Evolutionary conservation across 2,113 vertebrate species (phyloP), one percentile per base, ranked within the genome.

Genomic region (Riparia riparia): DNA sequence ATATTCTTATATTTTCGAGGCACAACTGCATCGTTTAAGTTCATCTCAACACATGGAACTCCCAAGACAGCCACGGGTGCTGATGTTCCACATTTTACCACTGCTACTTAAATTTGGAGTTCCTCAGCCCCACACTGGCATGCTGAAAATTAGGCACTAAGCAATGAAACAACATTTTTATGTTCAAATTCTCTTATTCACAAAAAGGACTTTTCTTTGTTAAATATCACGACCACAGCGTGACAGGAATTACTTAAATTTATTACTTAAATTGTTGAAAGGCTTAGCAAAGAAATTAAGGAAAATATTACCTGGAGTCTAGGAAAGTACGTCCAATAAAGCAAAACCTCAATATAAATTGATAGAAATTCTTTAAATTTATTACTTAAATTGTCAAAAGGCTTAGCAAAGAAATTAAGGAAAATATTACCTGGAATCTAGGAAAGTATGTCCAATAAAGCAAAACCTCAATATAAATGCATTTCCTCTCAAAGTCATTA

Each of bases 131-230:
- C 13, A 31, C 22, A 45, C 0, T 2, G 1, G 5, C 24, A 14
- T 4, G 2, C 10, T 25, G 14, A 86, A 85, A 69, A 56, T 17
- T 4, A 72, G 31, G 14, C 18, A 72, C 16, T n/a, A 61, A 63
- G 34, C 8, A 64, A 54, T 8, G 5, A 93, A 84, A 54, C 4
- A 49, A 41, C 14, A 15, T 50, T 49, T 68, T 29, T 76, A 82
- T 3, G 4, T 4, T 54, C 12, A 1, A 76, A 14, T 15, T 0
- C 26, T 12, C 29, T 65, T 42, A 63, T 45, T 80, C 1, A 1
- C 17, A 49, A 57, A 82, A 45, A 53, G 4, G 8, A 49, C 10
- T 32, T 77, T 26, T 34, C 31, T 47, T 69, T 17, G 7, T 60
- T n/a, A 85, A 74, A n/a, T 42, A 32, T 10, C 32, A 86, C 1